Evolutionary conservation across 2,888 invertebrate genomes (phyloP).

Genomic region (Monoplex corrugatus): DNA sequence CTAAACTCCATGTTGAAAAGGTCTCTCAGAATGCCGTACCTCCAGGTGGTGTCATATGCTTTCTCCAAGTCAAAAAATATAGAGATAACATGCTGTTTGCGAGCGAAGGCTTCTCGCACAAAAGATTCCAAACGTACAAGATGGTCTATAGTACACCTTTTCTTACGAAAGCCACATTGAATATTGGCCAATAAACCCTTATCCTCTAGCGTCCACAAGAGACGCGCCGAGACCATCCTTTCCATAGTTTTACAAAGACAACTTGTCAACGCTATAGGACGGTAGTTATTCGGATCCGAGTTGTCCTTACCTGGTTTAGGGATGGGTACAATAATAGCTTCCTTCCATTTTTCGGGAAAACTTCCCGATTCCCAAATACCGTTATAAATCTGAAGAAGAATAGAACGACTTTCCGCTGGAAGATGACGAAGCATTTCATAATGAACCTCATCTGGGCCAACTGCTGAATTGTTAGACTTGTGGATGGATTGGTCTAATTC

Average conservation of each 20-base stretch:
- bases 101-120: not conserved
- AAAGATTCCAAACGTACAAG: not conserved
- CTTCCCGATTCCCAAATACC: not conserved
- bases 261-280: not conserved
- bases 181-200: not conserved
- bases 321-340: not conserved
- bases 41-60: constrained; percentile 8
- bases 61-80: not conserved
- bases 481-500: not conserved
- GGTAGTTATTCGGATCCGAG: not conserved
- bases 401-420: not conserved
- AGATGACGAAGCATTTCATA: not conserved
- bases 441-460: not conserved
- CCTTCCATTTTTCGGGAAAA: not conserved
- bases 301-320: not conserved
- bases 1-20: not conserved
- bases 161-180: not conserved
- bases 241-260: not conserved
- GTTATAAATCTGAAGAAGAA: not conserved
- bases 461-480: constrained; percentile 19
- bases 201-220: not conserved
- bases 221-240: not conserved
- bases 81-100: constrained; percentile 3
- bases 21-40: not conserved
- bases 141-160: not conserved